Evolutionary conservation across 2,888 invertebrate species (phyloP), one percentile per base, ranked within the genome.

Genomic region (Polymixis lichenea): DNA sequence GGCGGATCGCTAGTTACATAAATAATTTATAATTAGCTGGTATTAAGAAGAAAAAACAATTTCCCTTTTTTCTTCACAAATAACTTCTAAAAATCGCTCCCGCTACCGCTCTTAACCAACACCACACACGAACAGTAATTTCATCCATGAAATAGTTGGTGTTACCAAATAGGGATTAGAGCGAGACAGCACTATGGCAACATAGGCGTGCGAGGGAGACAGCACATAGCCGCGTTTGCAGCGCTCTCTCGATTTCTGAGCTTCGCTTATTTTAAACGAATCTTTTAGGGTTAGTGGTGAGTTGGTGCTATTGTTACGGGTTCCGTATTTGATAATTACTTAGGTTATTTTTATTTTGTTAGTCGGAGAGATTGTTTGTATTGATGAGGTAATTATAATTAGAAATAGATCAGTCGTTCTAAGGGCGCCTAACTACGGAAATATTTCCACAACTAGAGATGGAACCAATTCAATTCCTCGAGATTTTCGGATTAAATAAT

Each of bases 111-210:
- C 67, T 6, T 87, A 56, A 13, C 88, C 85, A 83, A 82, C 22
- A 87, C 91, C 90, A 78, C 46, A 82, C 86, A 62, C 89, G 84
- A 89, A 89, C 91, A 94, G 95, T 96, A 96, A 96, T 96, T 96
- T 95, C 95, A 96, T 95, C 96, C 96, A 95, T 96, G 96, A 96
- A 96, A 96, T 96, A 96, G 96, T 96, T 96, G 96, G 95, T 94
- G 95, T 95, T 96, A 96, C 96, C 96, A 96, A 96, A 96, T 95
- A 95, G 94, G 96, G 96, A 95, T 96, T 95, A 95, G 96, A 96
- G 91, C 58, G 94, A 89, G 95, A 96, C 88, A 78, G 91, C 83
- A 87, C 51, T 77, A 84, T 43, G 55, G 32, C 32, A 11, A n/a
- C 11, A 38, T 25, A 56, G 72, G 82, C 43, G 93, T 83, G 91